phyloP scores from a whole-genome alignment of 1,140 invertebrate species.

The Schlechtendalia chinensis region DNA sequence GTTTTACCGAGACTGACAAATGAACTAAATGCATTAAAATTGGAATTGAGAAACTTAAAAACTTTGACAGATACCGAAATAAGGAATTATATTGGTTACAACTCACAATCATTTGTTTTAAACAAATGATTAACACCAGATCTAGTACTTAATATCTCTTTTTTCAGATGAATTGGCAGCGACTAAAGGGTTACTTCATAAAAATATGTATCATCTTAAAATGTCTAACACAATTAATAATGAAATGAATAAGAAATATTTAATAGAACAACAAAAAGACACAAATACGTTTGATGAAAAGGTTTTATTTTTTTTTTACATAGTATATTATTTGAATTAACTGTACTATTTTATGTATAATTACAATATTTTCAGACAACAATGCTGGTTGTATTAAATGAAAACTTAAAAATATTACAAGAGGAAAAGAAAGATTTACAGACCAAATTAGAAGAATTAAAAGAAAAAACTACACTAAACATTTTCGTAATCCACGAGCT shows the following conservation, averaged over 20 bases:
- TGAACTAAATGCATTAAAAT: slow-evolving; percentile 12
- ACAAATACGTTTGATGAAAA: neutral
- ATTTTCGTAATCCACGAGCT: neutral
- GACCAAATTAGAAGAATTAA: neutral
- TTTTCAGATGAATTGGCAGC: neutral
- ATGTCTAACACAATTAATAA: neutral
- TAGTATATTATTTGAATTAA: neutral
- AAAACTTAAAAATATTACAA: neutral
- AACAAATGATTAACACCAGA: neutral
- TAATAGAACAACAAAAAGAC: neutral
- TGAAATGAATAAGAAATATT: neutral
- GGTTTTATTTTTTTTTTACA: neutral
- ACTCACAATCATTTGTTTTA: neutral
- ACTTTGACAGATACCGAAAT: neutral
- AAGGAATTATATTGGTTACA: neutral
- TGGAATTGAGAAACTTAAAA: neutral
- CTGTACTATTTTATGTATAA: neutral
- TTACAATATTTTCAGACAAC: neutral
- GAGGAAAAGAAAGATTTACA: slow-evolving; percentile 29
- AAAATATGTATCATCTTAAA: neutral
- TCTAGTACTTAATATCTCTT: neutral
- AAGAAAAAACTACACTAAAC: neutral
- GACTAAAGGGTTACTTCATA: neutral
- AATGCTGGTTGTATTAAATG: neutral
- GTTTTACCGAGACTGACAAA: neutral